phyloP scores from a whole-genome alignment of 2,797 vertebrate genomes.

The Masticophis lateralis region DNA sequence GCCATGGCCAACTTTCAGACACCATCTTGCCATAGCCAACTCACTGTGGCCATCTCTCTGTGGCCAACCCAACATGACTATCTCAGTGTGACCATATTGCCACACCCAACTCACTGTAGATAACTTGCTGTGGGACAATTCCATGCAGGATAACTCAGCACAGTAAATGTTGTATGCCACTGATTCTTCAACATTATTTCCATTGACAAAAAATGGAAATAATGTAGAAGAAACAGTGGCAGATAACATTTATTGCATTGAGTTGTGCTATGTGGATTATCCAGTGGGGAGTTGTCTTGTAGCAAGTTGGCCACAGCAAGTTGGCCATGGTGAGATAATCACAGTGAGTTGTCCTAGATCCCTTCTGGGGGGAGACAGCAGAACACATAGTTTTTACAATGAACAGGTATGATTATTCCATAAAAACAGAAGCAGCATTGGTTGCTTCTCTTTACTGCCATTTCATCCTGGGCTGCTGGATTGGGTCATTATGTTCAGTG shows the following conservation, averaged over 20 bases:
- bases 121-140: neutral
- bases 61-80: neutral
- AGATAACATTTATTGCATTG: neutral
- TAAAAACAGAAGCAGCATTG: neutral
- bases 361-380: neutral
- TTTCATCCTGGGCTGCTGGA: neutral
- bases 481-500: neutral
- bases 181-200: neutral
- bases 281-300: neutral
- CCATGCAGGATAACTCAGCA: neutral
- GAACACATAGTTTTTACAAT: neutral
- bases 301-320: neutral
- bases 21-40: neutral
- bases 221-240: too few species aligned
- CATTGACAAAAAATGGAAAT: neutral
- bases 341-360: neutral
- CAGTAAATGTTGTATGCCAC: neutral
- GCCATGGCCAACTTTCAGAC: neutral
- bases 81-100: neutral
- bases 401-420: neutral
- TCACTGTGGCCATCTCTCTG: neutral
- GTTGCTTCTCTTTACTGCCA: neutral
- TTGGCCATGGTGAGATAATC: neutral
- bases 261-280: neutral
- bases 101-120: neutral